Evolutionary conservation across 2,113 vertebrate species (phyloP).

Genomic region (Antigone vipio): DNA sequence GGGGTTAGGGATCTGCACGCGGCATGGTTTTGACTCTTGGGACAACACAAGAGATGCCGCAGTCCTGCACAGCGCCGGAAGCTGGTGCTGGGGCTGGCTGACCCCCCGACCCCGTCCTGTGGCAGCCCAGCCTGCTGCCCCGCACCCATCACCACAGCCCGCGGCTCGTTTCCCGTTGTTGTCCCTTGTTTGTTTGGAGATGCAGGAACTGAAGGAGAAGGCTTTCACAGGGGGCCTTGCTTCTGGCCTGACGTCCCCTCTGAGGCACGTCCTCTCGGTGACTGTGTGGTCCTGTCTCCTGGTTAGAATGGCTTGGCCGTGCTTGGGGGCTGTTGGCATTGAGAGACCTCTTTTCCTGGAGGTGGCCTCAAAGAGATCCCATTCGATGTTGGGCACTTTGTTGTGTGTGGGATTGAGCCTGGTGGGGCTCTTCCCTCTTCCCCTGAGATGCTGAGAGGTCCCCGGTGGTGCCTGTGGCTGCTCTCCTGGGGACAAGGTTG

Average conservation of each 20-base stretch:
- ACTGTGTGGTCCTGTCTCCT: neutral
- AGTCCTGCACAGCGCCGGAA: neutral
- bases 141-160: rapidly evolving
- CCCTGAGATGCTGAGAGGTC: neutral
- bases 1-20: neutral
- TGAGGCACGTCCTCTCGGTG: neutral
- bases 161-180: neutral
- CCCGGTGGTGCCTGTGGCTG: rapidly evolving
- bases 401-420: neutral
- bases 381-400: rapidly evolving
- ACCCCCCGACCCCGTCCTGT: rapidly evolving
- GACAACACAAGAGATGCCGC: neutral
- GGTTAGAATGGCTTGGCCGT: neutral
- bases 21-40: neutral
- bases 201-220: neutral
- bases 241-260: neutral
- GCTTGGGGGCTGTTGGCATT: neutral
- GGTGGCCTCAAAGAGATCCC: neutral
- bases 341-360: rapidly evolving
- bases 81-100: neutral
- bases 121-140: neutral
- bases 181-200: neutral
- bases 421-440: neutral
- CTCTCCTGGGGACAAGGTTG: neutral
- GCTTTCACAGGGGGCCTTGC: too few relatives aligned